Percentiles rank a stretch among this genome's conserved stretches.
These are phyloP conservation scores for Pseudolycoriella hygida DNA, from an alignment of 2,888 invertebrate species.

Conservation along the genomic window DNA sequence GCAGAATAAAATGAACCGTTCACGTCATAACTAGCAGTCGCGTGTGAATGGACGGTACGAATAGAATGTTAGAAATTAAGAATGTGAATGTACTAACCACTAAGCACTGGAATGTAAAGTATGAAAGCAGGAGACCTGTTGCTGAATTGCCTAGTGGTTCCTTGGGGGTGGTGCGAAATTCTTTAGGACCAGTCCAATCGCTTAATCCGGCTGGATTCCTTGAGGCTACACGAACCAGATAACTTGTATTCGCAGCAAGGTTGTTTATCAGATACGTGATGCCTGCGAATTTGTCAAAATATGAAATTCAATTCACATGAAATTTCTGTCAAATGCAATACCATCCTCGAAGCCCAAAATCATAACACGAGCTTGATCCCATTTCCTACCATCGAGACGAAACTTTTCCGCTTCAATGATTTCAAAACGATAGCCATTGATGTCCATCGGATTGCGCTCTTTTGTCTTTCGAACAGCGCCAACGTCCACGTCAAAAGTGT, in stretches of 20 bases:
- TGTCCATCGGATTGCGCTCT: conserved; percentile 22
- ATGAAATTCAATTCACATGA: too few species aligned
- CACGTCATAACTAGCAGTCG: too few species aligned
- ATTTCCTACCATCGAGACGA: conserved; percentile 23
- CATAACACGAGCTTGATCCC: conserved; percentile 25
- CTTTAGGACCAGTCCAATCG: conserved; percentile 24
- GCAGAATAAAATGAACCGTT: too few species aligned
- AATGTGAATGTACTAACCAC: too few species aligned
- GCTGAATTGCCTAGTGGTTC: conserved; percentile 14
- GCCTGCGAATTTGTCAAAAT: conserved; percentile 21
- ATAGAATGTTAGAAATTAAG: too few species aligned
- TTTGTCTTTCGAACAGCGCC: conserved; percentile 20
- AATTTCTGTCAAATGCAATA: conserved; percentile 10
- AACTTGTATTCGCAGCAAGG: conserved; percentile 32
- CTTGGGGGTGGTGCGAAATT: conserved; percentile 22
- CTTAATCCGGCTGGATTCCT: conserved; percentile 36
- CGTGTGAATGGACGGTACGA: too few species aligned
- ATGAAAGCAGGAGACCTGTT: too few species aligned
- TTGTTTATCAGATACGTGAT: conserved; percentile 31
- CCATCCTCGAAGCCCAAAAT: conserved; percentile 27
- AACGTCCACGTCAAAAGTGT: conserved; percentile 28
- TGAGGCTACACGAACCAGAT: conserved; percentile 35
- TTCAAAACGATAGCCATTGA: conserved; percentile 26
- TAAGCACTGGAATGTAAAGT: too few species aligned
- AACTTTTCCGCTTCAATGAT: conserved; percentile 24